Evolutionary conservation across 2,797 vertebrate species (phyloP), one percentile per base, ranked within the genome.

Genomic region (Galago senegalensis): DNA sequence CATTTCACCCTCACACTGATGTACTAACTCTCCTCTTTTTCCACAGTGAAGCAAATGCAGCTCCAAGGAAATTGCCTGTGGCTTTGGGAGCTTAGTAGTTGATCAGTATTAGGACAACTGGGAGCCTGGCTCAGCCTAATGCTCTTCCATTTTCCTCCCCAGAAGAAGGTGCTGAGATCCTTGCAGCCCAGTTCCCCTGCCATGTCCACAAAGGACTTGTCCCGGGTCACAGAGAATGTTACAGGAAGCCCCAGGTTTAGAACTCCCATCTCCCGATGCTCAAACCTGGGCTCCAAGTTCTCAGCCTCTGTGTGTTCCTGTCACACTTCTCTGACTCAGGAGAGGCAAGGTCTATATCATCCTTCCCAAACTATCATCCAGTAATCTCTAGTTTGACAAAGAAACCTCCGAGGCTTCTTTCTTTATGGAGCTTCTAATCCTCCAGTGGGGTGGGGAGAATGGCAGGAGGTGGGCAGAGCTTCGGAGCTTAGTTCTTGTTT

Each of bases 401-500:
- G 60, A 89, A 85, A 77, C n/a, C 69, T 89, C 31, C 1, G 75
- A 89, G 70, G n/a, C 5, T 23, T 23, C 20, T 63, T 72, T 34
- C 60, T 93, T 86, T 73, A 20, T 81, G 37, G 25, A 40, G 43
- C 23, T 70, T 70, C 93, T 95, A 87, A 92, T 89, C 70, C 81
- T 9, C 1, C 29, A 72, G 73, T 7, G 8, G 82, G 70, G 73
- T 29, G 46, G 70, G 67, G 63, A 85, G 27, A 58, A 76, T 37
- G 87, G 84, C 3, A 12, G 31, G 69, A 6, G 73, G 31, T 2
- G 16, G 14, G 43, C 29, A 40, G 46, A 67, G 63, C 89, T 73
- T 89, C 34, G 65, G 53, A 56, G 94, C 89, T 97, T 95, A 96
- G 95, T 86, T 96, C 63, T 84, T 97, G 84, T 96, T 96, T 97